Base-by-base conservation (phyloP, 2,888 invertebrate species). In the Ornithoptera priamus region DNA sequence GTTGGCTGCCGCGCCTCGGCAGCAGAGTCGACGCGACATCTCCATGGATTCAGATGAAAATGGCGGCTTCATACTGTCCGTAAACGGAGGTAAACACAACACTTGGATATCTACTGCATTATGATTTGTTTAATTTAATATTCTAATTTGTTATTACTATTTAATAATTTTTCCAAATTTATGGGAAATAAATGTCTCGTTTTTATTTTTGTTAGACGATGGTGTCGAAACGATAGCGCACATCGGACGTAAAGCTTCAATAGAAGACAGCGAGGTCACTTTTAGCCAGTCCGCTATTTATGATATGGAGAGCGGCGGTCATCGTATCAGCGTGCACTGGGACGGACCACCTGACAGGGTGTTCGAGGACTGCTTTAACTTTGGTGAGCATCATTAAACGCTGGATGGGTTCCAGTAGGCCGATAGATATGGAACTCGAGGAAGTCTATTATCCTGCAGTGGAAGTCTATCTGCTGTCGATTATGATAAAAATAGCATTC, bases 331-430 rank as follows among this genome's bases (percentile, higher is more conserved):
- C 36, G 75, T 92, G 58, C 65, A 75, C 57, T 92, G 92, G 92
- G 85, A 88, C 18, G 92, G 92, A 1, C 90, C 91, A 10, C 79
- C 81, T 18, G 88, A 90, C 63, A 75, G 75, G 1, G 80, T 89
- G 6, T 91, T 92, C 65, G 87, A 89, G 72, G 94, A 94, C 78
- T 94, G 94, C 75, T 89, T 88, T 63, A 83, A 88, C 70, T 89
- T 94, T 70, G 88, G 90, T 87, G 76, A 84, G 83, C 20, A 24
- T 7, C 1, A 39, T 10, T 39, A 10, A 10, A 39, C 10, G 8
- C 10, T 39, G 1, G 30, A 39, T 39, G 1, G 39, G 10, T 10
- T 10, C 8, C 39, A 10, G 39, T 39, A 10, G 39, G 10, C 39
- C 39, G 39, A 39, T 39, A 39, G 39, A 7, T 39, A 10, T 39